These are phyloP conservation scores for Gadopsis marmoratus DNA, from an alignment of 2,797 vertebrate species.

Conservation along the genomic window DNA sequence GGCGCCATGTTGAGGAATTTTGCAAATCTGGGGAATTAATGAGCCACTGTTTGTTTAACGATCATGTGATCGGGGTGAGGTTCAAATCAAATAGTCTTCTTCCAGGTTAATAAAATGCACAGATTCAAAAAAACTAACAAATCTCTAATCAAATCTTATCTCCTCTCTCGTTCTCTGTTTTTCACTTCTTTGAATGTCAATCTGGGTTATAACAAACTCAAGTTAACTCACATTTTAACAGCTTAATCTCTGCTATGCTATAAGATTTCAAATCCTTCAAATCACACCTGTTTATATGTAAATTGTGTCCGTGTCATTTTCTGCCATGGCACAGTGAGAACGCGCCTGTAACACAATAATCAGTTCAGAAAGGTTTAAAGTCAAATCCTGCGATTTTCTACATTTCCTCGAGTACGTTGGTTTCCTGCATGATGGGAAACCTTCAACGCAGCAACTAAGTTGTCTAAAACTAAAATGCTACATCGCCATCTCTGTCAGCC, in stretches of 20 bases:
- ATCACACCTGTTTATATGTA: not conserved
- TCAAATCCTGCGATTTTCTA: not conserved
- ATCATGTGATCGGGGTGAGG: not conserved
- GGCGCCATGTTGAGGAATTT: not conserved
- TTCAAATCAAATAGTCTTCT: conserved; percentile 10
- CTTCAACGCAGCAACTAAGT: not conserved
- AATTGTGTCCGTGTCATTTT: not conserved
- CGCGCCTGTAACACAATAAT: not conserved
- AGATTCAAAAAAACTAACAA: not conserved
- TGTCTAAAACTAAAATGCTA: conserved; percentile 13
- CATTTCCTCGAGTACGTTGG: not conserved
- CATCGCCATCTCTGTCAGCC: conserved; percentile 35
- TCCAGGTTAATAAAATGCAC: conserved; percentile 6
- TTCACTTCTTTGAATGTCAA: not conserved
- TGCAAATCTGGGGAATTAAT: not conserved
- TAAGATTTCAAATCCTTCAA: not conserved
- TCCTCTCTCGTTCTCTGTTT: not conserved
- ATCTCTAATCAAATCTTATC: not conserved
- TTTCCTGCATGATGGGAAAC: conserved; percentile 2
- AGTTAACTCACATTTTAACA: not conserved
- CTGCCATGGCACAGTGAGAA: not conserved
- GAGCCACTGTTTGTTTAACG: conserved; percentile 2
- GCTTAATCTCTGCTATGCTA: not conserved
- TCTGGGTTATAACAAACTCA: not conserved
- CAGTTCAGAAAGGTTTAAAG: not conserved